Percentiles rank a stretch among this genome's conserved stretches.
Conservation (phyloP, 2,113 vertebrate species). For the Nesogale talazaci region DNA sequence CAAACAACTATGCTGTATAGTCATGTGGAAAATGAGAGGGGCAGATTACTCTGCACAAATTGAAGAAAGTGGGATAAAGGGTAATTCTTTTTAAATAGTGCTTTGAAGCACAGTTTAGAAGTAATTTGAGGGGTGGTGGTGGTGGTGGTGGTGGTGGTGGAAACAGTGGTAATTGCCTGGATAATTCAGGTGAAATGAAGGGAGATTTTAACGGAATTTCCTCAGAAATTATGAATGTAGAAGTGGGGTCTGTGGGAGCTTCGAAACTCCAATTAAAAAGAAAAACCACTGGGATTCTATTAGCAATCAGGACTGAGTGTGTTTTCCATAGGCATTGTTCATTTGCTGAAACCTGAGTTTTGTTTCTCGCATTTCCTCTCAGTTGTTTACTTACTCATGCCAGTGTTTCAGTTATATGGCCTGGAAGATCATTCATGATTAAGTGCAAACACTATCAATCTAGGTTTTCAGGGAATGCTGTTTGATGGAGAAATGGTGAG, state of each 20-base stretch:
- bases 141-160: no score
- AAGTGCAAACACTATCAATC: neutral
- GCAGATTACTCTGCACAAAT: slow-evolving; percentile 26
- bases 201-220: slow-evolving; percentile 31
- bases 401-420: neutral
- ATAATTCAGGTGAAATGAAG: slow-evolving; percentile 50
- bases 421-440: slow-evolving; percentile 31
- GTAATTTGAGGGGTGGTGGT: neutral
- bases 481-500: slow-evolving; percentile 43
- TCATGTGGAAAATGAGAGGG: neutral
- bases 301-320: neutral
- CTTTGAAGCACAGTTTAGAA: slow-evolving; percentile 38
- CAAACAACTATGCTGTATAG: neutral
- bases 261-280: slow-evolving; percentile 1
- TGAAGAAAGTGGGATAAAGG: slow-evolving; percentile 7
- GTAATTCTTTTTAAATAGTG: slow-evolving; percentile 49
- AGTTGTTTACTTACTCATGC: neutral
- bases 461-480: neutral
- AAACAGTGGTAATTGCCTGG: slow-evolving; percentile 11
- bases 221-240: neutral
- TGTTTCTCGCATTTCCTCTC: neutral
- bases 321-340: neutral
- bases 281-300: neutral
- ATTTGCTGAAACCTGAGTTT: slow-evolving; percentile 25
- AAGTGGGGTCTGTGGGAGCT: neutral